Conservation (phyloP, 2,888 invertebrate genomes). For the Mimachlamys varia region DNA sequence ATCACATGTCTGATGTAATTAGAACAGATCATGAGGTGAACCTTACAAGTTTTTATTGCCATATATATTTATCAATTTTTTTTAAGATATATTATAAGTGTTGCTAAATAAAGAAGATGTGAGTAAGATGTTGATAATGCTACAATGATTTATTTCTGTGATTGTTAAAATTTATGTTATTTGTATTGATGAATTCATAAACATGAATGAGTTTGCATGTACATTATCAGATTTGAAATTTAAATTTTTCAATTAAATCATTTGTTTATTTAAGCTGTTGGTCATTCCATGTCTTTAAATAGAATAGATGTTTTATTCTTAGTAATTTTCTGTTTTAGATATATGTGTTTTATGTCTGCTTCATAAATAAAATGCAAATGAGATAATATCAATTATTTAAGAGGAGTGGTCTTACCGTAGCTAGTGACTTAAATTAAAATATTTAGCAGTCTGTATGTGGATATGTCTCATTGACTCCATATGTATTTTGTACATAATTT, state of each 20-base stretch:
- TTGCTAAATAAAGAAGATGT: neutral
- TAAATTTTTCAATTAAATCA: no score
- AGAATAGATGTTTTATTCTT: neutral
- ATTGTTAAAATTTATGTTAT: no score
- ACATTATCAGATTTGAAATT: no score
- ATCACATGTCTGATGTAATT: neutral
- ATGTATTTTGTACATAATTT: no score
- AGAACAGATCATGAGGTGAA: neutral
- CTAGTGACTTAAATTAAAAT: no score
- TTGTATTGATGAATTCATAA: neutral
- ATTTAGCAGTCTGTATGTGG: no score
- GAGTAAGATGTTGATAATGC: neutral
- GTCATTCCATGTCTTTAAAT: neutral
- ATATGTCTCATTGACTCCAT: no score
- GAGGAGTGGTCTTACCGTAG: no score
- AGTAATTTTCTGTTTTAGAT: neutral
- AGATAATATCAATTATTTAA: no score
- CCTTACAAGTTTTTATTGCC: neutral
- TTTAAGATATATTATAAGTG: neutral
- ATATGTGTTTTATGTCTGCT: neutral
- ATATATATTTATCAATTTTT: neutral
- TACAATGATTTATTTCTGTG: neutral
- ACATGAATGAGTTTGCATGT: no score
- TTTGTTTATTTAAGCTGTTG: neutral
- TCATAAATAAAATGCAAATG: no score